Evolutionary conservation across 2,888 invertebrate species (phyloP).

Genomic region (Mythimna loreyi): DNA sequence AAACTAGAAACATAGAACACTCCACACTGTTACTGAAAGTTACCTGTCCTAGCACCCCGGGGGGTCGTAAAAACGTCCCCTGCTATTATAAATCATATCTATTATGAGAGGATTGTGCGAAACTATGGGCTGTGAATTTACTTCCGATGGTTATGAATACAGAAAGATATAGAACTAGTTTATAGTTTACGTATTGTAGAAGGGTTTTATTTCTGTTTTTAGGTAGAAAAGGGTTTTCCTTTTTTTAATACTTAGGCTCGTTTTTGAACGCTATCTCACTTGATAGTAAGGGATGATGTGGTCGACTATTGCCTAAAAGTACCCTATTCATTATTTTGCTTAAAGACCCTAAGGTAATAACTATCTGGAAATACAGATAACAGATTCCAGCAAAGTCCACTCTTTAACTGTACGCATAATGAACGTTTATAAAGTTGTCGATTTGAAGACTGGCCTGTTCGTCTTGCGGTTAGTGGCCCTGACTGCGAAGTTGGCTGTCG

Average conservation of each 20-base stretch:
- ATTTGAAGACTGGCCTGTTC: too few relatives aligned
- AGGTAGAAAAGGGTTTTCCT: background rate
- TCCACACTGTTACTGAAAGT: constrained; percentile 37
- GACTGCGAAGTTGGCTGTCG: too few relatives aligned
- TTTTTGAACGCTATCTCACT: too few relatives aligned
- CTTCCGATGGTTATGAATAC: constrained; percentile 60
- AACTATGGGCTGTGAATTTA: constrained; percentile 60
- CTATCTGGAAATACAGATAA: too few relatives aligned
- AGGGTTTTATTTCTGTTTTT: constrained; percentile 12
- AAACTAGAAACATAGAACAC: constrained; percentile 19
- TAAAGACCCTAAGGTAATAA: too few relatives aligned
- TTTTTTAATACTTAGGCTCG: too few relatives aligned
- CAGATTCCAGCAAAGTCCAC: too few relatives aligned
- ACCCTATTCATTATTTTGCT: too few relatives aligned
- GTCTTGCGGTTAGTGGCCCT: too few relatives aligned
- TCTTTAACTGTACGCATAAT: too few relatives aligned
- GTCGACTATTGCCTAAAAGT: too few relatives aligned
- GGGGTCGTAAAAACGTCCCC: constrained; percentile 61
- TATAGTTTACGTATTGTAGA: constrained; percentile 31
- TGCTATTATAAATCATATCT: constrained; percentile 59
- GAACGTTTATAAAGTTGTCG: background rate
- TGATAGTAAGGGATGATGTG: too few relatives aligned
- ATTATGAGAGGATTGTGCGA: constrained; percentile 60
- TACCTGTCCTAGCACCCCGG: constrained; percentile 57
- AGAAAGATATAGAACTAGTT: constrained; percentile 36